Evolutionary conservation across 2,797 vertebrate species (phyloP), one percentile per base, ranked within the genome.

Genomic region (Lacerta viridis): DNA sequence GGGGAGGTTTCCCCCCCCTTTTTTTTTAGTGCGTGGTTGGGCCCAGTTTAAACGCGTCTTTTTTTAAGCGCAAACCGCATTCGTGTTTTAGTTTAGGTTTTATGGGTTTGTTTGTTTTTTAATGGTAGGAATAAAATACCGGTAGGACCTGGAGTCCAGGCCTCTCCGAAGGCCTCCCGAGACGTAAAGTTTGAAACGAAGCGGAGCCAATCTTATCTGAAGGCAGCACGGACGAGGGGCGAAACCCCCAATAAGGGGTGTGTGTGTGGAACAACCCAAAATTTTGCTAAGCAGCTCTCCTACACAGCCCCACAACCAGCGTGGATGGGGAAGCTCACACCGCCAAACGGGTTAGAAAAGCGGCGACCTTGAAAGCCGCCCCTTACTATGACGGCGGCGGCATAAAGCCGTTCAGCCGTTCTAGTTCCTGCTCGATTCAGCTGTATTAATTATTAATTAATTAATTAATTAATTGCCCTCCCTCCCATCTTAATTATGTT

Each of bases 141-240:
- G 33, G 33, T 33, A 29, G 29, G 0, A 20, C 6, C 3, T 7
- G 20, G 59, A 27, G 7, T 18, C 41, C 36, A 59, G 72, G 71
- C 27, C 72, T 75, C 23, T 59, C 39, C 18, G 5, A 82, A 50
- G 64, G 33, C 55, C 59, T 77, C 59, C 23, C 13, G 82, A 23
- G 15, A 25, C 8, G n/a, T 15, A 20, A 50, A 8, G 39, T 72
- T 61, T n/a, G 68, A 11, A 33, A 1, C 20, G 46, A 29, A 87
- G 11, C 7, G 17, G 29, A 7, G 36, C 25, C 17, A n/a, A 43
- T 72, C 68, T 74, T 77, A 80, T 43, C 77, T 86, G 4, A 7
- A 64, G 29, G 50, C 5, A 64, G 80, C 75, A 59, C 87, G 83
- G 71, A 84, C 83, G 81, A 88, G 61, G 13, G 25, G 50, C 50